Evolutionary conservation across 2,113 vertebrate genomes (phyloP).

Genomic region (Cavia porcellus): DNA sequence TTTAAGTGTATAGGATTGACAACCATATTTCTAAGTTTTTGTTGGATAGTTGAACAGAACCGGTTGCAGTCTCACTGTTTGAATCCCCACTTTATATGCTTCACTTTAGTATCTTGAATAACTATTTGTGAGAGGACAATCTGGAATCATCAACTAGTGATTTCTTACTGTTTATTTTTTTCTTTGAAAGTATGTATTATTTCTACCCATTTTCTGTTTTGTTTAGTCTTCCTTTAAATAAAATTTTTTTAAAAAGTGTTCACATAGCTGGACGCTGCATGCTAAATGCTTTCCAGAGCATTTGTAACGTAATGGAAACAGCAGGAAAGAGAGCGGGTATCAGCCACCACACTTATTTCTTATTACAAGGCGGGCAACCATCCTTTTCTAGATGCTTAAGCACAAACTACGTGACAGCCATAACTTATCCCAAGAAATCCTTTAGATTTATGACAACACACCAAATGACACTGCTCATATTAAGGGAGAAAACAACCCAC

Average conservation of each 20-base stretch:
- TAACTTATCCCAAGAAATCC: not conserved
- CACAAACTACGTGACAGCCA: not conserved
- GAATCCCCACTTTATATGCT: no score
- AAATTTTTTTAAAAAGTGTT: not conserved
- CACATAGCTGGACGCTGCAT: not conserved
- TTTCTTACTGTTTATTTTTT: no score
- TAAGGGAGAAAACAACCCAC: not conserved
- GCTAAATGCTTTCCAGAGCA: not conserved
- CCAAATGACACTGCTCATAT: not conserved
- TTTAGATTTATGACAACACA: conserved; percentile 12
- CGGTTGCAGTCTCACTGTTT: no score
- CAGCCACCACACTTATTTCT: not conserved
- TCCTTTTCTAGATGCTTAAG: not conserved
- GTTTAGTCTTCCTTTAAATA: no score
- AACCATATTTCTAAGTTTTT: no score
- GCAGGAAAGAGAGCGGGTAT: not conserved
- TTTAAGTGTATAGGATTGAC: no score
- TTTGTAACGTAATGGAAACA: not conserved
- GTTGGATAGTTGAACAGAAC: no score
- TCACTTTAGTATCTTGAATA: no score
- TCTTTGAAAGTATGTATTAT: no score
- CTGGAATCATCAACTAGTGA: no score
- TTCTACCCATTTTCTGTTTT: no score
- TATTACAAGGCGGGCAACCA: not conserved
- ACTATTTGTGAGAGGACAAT: no score